Percentiles rank a stretch among this genome's conserved stretches.
Evolutionary conservation across 2,113 vertebrate genomes (phyloP).

Genomic region (Myiopsitta monachus): DNA sequence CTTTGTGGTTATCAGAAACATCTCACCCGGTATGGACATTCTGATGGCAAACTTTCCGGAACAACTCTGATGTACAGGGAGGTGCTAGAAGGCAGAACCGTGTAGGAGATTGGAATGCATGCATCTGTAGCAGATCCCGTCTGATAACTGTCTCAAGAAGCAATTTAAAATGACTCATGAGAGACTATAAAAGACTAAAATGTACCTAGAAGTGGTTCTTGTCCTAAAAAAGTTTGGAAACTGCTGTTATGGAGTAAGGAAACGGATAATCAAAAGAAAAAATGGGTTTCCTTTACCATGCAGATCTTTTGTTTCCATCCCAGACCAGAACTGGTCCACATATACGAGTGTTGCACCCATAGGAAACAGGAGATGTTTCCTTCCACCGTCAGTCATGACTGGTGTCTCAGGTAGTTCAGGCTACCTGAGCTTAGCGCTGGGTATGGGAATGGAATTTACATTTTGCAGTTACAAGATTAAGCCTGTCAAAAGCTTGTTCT

Average conservation of each 20-base stretch:
- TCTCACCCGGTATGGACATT: neutral
- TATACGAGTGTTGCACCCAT: neutral
- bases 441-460: neutral
- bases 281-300: neutral
- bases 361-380: neutral
- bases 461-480: neutral
- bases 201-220: neutral
- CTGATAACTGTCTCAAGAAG: neutral
- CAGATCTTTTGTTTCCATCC: neutral
- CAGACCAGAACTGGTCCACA: neutral
- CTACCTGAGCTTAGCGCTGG: neutral
- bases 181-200: neutral
- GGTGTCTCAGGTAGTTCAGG: neutral
- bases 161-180: neutral
- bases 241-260: neutral
- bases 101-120: accelerated
- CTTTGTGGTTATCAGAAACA: neutral
- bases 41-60: neutral
- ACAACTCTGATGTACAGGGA: neutral
- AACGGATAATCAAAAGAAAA: neutral
- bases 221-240: neutral
- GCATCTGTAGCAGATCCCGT: neutral
- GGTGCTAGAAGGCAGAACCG: neutral
- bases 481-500: neutral
- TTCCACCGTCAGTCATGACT: neutral